Percentiles rank a stretch among this genome's conserved stretches.
These are phyloP conservation scores for Alligator mississippiensis DNA, from an alignment of 2,113 vertebrate genomes.

Conservation along the genomic window DNA sequence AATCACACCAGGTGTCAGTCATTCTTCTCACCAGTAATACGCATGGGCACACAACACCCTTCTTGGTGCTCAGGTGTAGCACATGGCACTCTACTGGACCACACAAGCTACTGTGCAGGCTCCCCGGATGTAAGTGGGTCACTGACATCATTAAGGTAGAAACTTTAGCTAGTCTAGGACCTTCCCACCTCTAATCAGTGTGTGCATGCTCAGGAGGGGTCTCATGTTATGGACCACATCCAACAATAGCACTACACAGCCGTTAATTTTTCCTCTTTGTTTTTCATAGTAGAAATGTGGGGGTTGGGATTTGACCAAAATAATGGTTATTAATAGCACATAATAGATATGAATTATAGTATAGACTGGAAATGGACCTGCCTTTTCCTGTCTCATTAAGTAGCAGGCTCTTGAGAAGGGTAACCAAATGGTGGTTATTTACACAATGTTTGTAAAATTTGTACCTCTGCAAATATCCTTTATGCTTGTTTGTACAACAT, in stretches of 20 bases:
- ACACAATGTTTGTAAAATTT: constrained; percentile 1
- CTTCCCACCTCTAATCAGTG: no score
- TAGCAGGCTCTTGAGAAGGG: neutral
- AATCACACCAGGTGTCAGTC: no score
- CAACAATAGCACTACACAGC: neutral
- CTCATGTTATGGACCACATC: no score
- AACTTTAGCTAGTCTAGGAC: no score
- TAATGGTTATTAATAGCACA: constrained; percentile 19
- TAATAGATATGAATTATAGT: neutral
- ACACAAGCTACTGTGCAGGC: no score
- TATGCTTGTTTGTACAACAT: neutral
- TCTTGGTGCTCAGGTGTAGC: no score
- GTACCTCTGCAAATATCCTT: constrained; percentile 6
- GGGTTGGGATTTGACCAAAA: neutral
- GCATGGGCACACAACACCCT: no score
- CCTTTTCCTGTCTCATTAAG: neutral
- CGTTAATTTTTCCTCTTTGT: neutral
- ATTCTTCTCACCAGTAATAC: no score
- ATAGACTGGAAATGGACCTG: neutral
- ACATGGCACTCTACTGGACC: no score
- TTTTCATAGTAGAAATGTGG: neutral
- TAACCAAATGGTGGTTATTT: constrained; percentile 4
- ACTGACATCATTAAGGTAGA: no score
- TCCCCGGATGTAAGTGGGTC: no score
- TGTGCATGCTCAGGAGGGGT: no score